Evolutionary conservation across 2,888 invertebrate genomes (phyloP).

Genomic region (Adelognathus sp.): DNA sequence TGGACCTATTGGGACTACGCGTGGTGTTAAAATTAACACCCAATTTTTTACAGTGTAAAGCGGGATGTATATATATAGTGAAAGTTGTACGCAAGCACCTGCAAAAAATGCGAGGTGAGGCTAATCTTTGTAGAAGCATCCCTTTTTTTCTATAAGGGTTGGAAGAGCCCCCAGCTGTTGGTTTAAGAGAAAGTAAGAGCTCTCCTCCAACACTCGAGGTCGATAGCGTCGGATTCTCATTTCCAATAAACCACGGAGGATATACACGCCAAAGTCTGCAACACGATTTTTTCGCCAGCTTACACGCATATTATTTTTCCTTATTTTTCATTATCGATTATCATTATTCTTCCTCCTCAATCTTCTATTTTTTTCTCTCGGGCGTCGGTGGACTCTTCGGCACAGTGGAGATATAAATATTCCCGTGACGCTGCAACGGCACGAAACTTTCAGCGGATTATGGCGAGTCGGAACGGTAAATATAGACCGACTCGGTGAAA

Average conservation of each 20-base stretch:
- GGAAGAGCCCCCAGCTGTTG: background rate
- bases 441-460: background rate
- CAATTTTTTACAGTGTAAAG: too few species aligned
- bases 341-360: background rate
- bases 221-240: background rate
- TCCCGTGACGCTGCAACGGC: background rate
- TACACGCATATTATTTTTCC: background rate
- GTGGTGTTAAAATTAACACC: too few species aligned
- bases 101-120: background rate
- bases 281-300: background rate
- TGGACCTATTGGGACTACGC: too few species aligned
- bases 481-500: too few species aligned
- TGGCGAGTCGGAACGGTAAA: too few species aligned
- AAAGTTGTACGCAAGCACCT: background rate
- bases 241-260: background rate
- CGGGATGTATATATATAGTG: too few species aligned
- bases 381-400: too few species aligned
- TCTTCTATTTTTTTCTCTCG: background rate
- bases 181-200: too few species aligned
- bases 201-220: slow-evolving; percentile 10
- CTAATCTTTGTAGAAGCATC: slow-evolving; percentile 10
- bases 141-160: background rate
- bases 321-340: background rate
- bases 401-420: background rate
- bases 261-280: background rate